A percentile compares a stretch with the other conserved stretches of the same genome.
phyloP scores from a whole-genome alignment of 2,797 vertebrate genomes.

The Acanthurus lineatus region DNA sequence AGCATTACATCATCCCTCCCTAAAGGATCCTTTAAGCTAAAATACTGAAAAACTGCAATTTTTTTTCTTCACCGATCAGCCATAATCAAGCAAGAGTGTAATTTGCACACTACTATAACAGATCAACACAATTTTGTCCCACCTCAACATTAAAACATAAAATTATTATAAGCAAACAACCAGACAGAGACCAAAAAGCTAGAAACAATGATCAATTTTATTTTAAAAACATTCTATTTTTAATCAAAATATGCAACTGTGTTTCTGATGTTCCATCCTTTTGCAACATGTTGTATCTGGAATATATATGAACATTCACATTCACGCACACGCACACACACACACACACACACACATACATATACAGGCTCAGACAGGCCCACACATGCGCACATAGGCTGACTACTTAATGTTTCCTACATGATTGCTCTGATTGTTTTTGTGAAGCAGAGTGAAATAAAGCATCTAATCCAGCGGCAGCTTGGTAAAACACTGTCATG shows the following conservation, averaged over 20 bases:
- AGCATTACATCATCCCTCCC: too few relatives aligned
- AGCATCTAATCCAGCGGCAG: slow-evolving; percentile 62
- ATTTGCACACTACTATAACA: too few relatives aligned
- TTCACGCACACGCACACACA: slow-evolving; percentile 3
- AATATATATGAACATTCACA: slow-evolving; percentile 48
- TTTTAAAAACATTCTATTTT: slow-evolving; percentile 86
- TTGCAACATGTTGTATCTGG: slow-evolving; percentile 54
- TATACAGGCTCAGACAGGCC: slow-evolving; percentile 12
- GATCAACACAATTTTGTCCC: neutral
- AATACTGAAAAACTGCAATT: too few relatives aligned
- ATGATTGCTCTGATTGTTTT: slow-evolving; percentile 70
- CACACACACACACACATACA: slow-evolving; percentile 10
- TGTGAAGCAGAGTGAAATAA: slow-evolving; percentile 72
- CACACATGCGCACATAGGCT: slow-evolving; percentile 25
- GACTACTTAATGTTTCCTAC: slow-evolving; percentile 59
- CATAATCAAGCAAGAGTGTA: neutral
- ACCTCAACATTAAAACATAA: neutral
- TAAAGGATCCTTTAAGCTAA: too few relatives aligned
- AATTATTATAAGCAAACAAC: slow-evolving; percentile 11
- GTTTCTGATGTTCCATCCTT: slow-evolving; percentile 69
- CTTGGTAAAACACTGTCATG: slow-evolving; percentile 36
- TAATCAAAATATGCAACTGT: slow-evolving; percentile 86
- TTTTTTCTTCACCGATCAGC: too few relatives aligned
- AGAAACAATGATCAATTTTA: slow-evolving; percentile 82
- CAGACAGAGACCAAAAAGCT: slow-evolving; percentile 58